Evolutionary conservation across 92 coral and sea anemone genomes (phyloP).

Genomic region (Phenganax stokvisi): DNA sequence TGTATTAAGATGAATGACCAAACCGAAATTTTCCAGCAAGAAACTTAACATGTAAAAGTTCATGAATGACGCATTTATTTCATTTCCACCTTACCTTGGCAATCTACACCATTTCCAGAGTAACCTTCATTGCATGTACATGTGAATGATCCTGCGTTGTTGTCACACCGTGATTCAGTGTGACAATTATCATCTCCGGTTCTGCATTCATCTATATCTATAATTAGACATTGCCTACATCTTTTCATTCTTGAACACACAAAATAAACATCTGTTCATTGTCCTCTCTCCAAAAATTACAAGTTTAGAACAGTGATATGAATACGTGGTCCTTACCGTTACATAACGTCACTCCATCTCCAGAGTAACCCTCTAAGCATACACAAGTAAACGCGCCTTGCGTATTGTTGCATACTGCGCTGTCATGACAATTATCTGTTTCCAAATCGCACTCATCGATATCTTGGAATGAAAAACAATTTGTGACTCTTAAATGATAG

Average conservation of each 20-base stretch:
- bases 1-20: no score
- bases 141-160: neutral
- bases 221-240: neutral
- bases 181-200: constrained; percentile 2
- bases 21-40: no score
- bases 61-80: neutral
- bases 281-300: no score
- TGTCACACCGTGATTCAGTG: constrained; percentile 16
- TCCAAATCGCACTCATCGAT: constrained; percentile 24
- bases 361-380: constrained; percentile 23
- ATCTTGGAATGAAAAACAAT: neutral
- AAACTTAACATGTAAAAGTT: no score
- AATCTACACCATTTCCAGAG: neutral
- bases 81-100: neutral
- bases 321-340: no score
- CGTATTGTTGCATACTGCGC: constrained; percentile 20
- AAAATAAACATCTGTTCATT: no score
- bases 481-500: no score
- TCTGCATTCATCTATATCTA: constrained; percentile 40
- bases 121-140: neutral
- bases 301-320: no score
- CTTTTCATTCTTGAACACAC: neutral
- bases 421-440: constrained; percentile 3
- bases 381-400: constrained; percentile 21
- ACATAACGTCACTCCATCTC: constrained; percentile 19